Conservation (phyloP, 2,797 vertebrate genomes). For the Tiaroga cobitis region DNA sequence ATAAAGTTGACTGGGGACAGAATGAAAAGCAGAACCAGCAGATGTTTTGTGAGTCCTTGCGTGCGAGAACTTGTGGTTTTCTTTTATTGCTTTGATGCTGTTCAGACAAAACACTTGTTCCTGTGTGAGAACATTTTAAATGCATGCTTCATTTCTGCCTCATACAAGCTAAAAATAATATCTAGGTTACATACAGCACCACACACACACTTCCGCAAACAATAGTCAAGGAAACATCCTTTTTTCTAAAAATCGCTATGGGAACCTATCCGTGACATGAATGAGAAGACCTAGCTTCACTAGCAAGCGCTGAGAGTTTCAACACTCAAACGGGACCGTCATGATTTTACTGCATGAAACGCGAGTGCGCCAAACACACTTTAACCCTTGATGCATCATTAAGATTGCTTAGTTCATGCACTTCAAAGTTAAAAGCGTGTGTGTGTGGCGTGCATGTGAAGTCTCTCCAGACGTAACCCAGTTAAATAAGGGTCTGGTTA, state of each 20-base stretch:
- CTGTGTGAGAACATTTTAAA: background rate
- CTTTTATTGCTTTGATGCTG: background rate
- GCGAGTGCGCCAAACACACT: background rate
- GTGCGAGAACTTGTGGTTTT: background rate
- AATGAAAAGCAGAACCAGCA: background rate
- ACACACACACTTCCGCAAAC: conserved; percentile 67
- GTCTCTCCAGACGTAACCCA: conserved; percentile 23
- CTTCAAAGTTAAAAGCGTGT: background rate
- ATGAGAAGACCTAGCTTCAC: conserved; percentile 73
- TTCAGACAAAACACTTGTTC: conserved; percentile 8
- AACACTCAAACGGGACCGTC: background rate
- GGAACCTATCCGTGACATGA: conserved; percentile 66
- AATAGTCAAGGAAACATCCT: conserved; percentile 72
- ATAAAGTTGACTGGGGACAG: background rate
- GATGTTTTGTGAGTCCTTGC: background rate
- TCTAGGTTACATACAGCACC: conserved; percentile 74
- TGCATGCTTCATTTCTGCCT: background rate
- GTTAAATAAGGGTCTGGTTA: conserved; percentile 48
- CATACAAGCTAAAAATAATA: conserved; percentile 76
- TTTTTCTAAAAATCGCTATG: conserved; percentile 66
- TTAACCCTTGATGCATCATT: background rate
- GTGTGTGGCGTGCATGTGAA: background rate
- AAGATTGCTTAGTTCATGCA: background rate
- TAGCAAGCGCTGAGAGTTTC: conserved; percentile 62
- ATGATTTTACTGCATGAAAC: background rate